Conservation (phyloP, 1,140 invertebrate species). For the Helicoverpa zea region DNA sequence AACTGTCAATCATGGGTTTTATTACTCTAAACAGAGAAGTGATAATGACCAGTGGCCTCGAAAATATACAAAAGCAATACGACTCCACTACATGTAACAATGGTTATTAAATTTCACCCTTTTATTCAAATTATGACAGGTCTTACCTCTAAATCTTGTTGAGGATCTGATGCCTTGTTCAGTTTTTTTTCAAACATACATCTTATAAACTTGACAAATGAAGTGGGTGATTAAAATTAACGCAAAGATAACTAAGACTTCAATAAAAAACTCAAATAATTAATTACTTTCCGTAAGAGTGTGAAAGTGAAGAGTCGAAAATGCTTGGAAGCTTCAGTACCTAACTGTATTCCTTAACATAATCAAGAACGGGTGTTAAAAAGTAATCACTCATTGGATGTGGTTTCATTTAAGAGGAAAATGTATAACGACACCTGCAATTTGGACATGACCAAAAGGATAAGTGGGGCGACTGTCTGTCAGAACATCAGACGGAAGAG, state of each 20-base stretch:
- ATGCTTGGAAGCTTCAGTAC: background rate
- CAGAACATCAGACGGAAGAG: conserved; percentile 5
- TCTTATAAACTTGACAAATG: background rate
- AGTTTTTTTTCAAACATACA: background rate
- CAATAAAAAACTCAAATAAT: too few species aligned
- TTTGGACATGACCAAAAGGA: conserved; percentile 14
- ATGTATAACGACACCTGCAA: conserved; percentile 12
- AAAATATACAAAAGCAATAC: conserved; percentile 39
- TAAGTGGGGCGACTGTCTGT: conserved; percentile 19
- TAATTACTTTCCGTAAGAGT: too few species aligned
- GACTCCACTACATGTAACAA: conserved; percentile 29
- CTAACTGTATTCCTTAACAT: conserved; percentile 2
- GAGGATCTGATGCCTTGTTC: background rate
- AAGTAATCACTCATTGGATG: background rate
- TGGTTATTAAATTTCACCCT: conserved; percentile 40
- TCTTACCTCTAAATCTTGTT: conserved; percentile 12
- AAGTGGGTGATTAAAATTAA: background rate
- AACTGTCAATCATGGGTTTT: conserved; percentile 52
- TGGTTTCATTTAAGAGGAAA: conserved; percentile 16
- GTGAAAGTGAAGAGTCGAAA: too few species aligned
- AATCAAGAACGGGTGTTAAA: background rate
- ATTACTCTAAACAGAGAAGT: conserved; percentile 51
- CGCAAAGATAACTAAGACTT: too few species aligned
- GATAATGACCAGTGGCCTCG: conserved; percentile 52
- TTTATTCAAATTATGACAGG: conserved; percentile 25